Evolutionary conservation across 1,140 invertebrate genomes (phyloP), one percentile per base, ranked within the genome.

Genomic region (Achatina immaculata): DNA sequence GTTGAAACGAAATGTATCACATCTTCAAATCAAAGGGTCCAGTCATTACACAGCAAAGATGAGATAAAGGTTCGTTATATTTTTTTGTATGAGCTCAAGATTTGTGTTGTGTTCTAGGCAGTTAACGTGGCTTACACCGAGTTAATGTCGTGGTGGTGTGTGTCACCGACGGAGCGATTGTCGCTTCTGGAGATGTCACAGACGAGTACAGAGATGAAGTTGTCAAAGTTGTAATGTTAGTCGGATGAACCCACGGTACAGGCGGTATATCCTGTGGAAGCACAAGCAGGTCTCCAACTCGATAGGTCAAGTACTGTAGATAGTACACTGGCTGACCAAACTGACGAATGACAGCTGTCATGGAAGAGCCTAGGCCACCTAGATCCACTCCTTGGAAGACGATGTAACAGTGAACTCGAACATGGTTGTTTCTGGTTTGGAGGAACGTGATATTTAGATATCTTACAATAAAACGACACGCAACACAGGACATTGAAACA

Each of bases 321-420:
- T 76, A 76, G 73, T 55, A 55, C 11, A 55, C 45, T 7, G 73
- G 73, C 3, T 31, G 28, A 11, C 11, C 73, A n/a, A 55, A 58
- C 28, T 48, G 73, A 2, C 51, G 45, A 14, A 76, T 55, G 34
- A 76, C 73, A 11, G 4, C 14, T 6, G 36, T n/a, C 4, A 76
- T 48, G 55, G 73, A 76, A 9, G 43, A 31, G 14, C 31, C 11
- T 4, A 76, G 45, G 9, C 45, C 45, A 19, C 36, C 9, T 34
- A 55, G 4, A 48, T 38, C 48, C 4, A 48, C 58, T 28, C 73
- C 73, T 21, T 38, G 38, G 73, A 76, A 76, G 45, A 76, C 73
- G 6, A 76, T 21, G 51, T 76, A 76, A 48, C 55, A 76, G 38
- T 76, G 73, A 48, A 76, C 58, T 16, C 48, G 73, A 45, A 76